Percentiles rank a stretch among this genome's conserved stretches.
These are phyloP conservation scores for Cebus imitator DNA, from an alignment of 2,113 vertebrate genomes.

Conservation along the genomic window DNA sequence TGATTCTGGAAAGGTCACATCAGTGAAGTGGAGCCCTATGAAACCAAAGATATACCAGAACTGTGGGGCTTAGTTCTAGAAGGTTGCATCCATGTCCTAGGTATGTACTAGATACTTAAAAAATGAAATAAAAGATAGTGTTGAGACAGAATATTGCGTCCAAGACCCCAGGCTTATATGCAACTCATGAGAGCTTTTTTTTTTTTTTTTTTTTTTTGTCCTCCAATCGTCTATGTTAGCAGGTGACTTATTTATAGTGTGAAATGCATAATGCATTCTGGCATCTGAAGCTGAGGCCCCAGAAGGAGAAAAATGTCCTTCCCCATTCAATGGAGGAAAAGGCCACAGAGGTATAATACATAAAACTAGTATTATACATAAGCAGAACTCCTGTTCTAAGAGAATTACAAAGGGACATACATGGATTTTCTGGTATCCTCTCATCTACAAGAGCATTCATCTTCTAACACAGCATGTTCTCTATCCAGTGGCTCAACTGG, in stretches of 20 bases:
- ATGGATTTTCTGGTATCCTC: not conserved
- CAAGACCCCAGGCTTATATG: not conserved
- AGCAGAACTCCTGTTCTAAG: not conserved
- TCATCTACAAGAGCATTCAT: not conserved
- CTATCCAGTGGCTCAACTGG: too few species aligned
- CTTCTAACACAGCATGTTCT: not conserved
- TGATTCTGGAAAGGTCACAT: not conserved
- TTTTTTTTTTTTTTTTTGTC: not conserved
- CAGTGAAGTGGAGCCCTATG: not conserved
- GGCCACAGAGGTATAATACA: not conserved
- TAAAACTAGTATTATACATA: not conserved
- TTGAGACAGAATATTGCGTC: not conserved
- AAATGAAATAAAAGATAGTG: not conserved
- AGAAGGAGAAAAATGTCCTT: not conserved
- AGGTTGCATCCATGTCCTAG: not conserved
- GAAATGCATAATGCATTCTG: not conserved
- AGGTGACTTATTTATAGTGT: not conserved
- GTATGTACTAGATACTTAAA: too few species aligned
- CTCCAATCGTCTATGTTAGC: not conserved
- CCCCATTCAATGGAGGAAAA: not conserved
- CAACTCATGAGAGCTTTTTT: not conserved
- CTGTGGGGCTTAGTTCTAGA: not conserved
- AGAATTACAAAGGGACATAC: not conserved
- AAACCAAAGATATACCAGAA: not conserved
- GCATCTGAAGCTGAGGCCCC: not conserved